Evolutionary conservation across 2,113 vertebrate genomes (phyloP), one percentile per base, ranked within the genome.

Genomic region (Lates calcarifer): DNA sequence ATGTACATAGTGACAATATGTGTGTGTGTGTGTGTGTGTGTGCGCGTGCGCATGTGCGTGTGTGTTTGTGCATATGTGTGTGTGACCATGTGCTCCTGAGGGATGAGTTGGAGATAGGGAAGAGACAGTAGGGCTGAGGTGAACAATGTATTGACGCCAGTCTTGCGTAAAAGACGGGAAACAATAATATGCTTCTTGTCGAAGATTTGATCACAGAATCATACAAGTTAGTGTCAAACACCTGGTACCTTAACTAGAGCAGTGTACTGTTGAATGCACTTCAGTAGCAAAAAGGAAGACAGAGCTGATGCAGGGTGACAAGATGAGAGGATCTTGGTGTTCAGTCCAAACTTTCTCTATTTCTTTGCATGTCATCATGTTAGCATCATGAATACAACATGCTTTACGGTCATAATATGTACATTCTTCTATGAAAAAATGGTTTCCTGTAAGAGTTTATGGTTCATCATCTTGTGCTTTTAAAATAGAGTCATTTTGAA

Each of bases 151-250:
- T 29, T 41, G 56, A 63, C 9, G 31, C 17, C 41, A 79, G 37
- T 77, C 47, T 84, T 56, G 55, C 0, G 61, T 85, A 73, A 86
- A 90, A 88, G 31, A 75, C 47, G 1, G 28, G 37, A 47, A 60
- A 80, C 33, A 65, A 12, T 57, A 69, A 58, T 45, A 39, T 41
- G 41, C 18, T 43, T 61, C 60, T 79, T 62, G 63, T 88, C 75
- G 70, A 45, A 31, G 28, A 74, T 74, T 81, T 89, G 49, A 53
- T 51, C 41, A 83, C 47, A 68, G 45, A 84, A 86, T 79, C 53
- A 73, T 47, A 17, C 35, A 37, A 39, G 13, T 69, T 61, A 14
- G 61, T 74, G 43, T 26, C 35, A 74, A 49, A 61, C 57, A 68
- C 45, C 47, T 53, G 35, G 15, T 55, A 33, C 28, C 24, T 57